A percentile compares a stretch with the other conserved stretches of the same genome.
Evolutionary conservation across 2,113 vertebrate genomes (phyloP).

Genomic region (Dromas ardeola): DNA sequence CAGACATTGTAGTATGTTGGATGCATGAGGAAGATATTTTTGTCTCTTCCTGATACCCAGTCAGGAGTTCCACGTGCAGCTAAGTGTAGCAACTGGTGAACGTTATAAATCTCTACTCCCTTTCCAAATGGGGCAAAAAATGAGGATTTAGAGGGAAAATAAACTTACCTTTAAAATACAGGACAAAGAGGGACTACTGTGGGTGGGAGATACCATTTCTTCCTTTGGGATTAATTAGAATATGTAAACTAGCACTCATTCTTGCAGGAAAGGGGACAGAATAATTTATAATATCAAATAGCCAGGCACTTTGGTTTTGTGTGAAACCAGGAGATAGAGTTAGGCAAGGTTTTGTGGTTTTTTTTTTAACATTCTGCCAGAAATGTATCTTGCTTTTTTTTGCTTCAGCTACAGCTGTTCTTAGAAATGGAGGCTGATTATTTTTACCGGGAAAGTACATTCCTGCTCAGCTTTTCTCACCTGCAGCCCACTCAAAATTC

Average conservation of each 20-base stretch:
- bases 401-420: background rate
- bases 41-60: background rate
- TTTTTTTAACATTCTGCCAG: background rate
- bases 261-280: background rate
- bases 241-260: slow-evolving; percentile 13
- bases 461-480: background rate
- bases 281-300: slow-evolving; percentile 5
- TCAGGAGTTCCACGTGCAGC: background rate
- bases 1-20: background rate
- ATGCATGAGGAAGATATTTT: background rate
- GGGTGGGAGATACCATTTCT: background rate
- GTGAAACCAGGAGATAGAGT: background rate
- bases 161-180: background rate
- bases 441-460: background rate
- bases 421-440: slow-evolving; percentile 5
- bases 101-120: background rate
- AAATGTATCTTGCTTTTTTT: background rate
- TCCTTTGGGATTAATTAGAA: slow-evolving; percentile 51
- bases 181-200: background rate
- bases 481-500: slow-evolving; percentile 20
- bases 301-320: background rate
- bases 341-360: background rate
- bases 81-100: background rate
- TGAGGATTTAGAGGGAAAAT: background rate
- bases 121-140: background rate